phyloP scores from a whole-genome alignment of 2,113 vertebrate genomes.

The Syrmaticus mikado region DNA sequence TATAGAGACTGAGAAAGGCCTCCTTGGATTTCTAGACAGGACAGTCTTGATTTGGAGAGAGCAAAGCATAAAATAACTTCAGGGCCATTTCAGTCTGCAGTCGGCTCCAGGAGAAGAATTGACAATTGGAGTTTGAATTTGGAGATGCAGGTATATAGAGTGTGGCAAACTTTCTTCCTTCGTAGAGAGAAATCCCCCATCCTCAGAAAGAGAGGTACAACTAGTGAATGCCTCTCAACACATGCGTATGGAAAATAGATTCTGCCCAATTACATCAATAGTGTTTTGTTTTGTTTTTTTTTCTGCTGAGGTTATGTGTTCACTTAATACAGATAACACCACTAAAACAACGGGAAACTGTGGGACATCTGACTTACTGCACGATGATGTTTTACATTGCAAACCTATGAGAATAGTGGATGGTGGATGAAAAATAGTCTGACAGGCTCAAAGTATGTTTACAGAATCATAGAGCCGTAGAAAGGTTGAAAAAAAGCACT shows the following conservation, averaged over 20 bases:
- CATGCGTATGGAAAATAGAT: constrained; percentile 9
- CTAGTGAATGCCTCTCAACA: neutral
- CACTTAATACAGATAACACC: neutral
- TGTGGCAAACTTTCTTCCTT: neutral
- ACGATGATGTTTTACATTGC: neutral
- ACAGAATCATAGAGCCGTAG: neutral
- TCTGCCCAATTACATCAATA: neutral
- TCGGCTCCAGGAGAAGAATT: neutral
- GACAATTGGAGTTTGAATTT: constrained; percentile 40
- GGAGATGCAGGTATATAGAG: neutral
- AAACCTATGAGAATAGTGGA: neutral
- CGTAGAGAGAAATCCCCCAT: neutral
- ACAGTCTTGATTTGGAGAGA: constrained; percentile 64
- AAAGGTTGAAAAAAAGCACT: too few species aligned
- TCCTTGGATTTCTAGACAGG: constrained; percentile 69
- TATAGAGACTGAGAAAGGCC: constrained; percentile 71
- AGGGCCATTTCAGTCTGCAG: constrained; percentile 7
- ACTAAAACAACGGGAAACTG: neutral
- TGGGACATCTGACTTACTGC: neutral
- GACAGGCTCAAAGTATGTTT: neutral
- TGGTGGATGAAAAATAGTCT: constrained; percentile 16
- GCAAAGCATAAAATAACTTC: constrained; percentile 63
- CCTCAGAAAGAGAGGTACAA: constrained; percentile 4
- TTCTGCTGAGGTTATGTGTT: constrained; percentile 39
- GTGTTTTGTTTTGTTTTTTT: constrained; percentile 12